A percentile compares a stretch with the other conserved stretches of the same genome.
Conservation (phyloP, 64 coral and sea anemone genomes). For the Exaiptasia diaphana region DNA sequence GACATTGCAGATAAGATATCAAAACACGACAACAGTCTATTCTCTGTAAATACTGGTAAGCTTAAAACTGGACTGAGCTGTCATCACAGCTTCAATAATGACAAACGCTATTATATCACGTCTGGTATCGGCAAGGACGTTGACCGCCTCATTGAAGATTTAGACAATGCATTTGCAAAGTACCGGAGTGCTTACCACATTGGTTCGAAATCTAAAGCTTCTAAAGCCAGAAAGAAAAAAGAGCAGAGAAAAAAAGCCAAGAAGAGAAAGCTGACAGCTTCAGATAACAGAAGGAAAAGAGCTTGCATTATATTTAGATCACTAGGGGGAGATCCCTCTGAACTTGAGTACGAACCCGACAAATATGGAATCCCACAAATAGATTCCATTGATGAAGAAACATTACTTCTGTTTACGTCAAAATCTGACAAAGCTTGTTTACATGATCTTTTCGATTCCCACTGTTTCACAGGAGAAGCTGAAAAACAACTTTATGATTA, state of each 20-base stretch:
- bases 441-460: not conserved
- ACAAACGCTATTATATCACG: conserved; percentile 28
- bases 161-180: conserved; percentile 38
- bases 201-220: conserved; percentile 52
- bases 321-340: not conserved
- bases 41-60: conserved; percentile 37
- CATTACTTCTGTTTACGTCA: not conserved
- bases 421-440: conserved; percentile 14
- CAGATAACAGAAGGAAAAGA: conserved; percentile 44
- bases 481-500: not conserved
- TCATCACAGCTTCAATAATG: conserved; percentile 23
- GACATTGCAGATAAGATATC: conserved; percentile 28
- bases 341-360: conserved; percentile 8
- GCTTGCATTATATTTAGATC: conserved; percentile 26
- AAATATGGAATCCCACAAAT: conserved; percentile 1
- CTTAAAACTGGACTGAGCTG: conserved; percentile 41
- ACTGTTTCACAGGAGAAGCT: conserved; percentile 18
- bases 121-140: conserved; percentile 18
- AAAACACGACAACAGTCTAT: conserved; percentile 44
- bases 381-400: not conserved
- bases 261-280: conserved; percentile 21
- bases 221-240: conserved; percentile 31
- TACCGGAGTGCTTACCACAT: conserved; percentile 25
- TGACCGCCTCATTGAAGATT: conserved; percentile 29
- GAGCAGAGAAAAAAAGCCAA: too few relatives aligned